A percentile compares a stretch with the other conserved stretches of the same genome.
phyloP scores from a whole-genome alignment of 2,113 vertebrate species.

The Rhabdomys dilectus region DNA sequence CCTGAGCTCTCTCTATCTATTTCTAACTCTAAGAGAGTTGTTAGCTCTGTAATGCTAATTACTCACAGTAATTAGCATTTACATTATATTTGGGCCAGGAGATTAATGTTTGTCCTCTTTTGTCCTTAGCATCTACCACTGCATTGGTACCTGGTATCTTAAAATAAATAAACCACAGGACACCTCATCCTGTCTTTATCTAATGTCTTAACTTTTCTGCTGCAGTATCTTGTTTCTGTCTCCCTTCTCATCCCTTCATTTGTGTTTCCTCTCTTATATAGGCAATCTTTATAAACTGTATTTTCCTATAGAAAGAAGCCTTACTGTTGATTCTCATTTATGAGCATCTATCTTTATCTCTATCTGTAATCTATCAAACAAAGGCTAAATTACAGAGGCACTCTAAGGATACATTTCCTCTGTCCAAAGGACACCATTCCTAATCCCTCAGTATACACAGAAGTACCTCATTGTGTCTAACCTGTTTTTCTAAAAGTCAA shows the following conservation, averaged over 20 bases:
- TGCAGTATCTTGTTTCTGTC: background rate
- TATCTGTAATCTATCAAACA: background rate
- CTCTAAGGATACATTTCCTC: background rate
- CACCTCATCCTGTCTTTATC: background rate
- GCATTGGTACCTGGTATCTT: background rate
- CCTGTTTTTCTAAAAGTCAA: background rate
- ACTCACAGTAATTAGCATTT: background rate
- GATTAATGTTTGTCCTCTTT: background rate
- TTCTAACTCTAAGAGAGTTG: background rate
- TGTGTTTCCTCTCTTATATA: background rate
- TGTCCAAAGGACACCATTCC: background rate
- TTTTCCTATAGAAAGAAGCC: conserved; percentile 11
- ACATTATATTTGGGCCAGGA: background rate
- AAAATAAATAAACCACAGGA: background rate
- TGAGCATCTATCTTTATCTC: background rate
- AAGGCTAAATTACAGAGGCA: background rate
- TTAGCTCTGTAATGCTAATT: background rate
- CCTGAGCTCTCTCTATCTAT: background rate
- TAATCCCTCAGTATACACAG: background rate
- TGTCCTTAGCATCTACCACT: background rate
- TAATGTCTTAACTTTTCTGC: background rate
- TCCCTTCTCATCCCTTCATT: background rate
- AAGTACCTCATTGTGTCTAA: background rate
- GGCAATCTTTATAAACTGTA: background rate
- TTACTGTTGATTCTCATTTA: background rate